Evolutionary conservation across 2,797 vertebrate species (phyloP), one percentile per base, ranked within the genome.

Genomic region (Ceyx erithaca): DNA sequence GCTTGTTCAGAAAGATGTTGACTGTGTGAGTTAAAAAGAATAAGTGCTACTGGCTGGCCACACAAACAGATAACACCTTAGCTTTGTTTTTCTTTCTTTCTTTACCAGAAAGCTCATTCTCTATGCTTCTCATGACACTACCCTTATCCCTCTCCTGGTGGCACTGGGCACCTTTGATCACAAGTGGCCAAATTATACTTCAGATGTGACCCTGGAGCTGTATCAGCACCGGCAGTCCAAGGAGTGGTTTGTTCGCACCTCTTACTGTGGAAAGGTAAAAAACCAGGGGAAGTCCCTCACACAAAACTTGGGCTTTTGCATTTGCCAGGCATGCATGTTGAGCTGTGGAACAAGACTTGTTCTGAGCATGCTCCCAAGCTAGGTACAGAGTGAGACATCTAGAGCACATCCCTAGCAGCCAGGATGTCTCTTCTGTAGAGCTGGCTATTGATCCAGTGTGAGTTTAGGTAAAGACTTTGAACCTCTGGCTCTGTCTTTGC

Each of bases 101-200:
- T 85, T 49, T 14, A 73, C 64, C 97, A 99, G 99, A 96, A 99
- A 99, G 96, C 92, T 99, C 86, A 98, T 98, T 93, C 97, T 99
- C 70, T 99, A 99, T 15, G 99, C 99, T 3, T 87, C 96, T 73
- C 99, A 99, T 14, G 99, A 99, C 68, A 97, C 98, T 40, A 99
- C 99, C 16, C 96, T 99, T 68, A 97, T 99, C 54, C 99, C 99
- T 46, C 97, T 98, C 85, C 97, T 99, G 90, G 96, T 99, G 97
- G 98, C 98, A 37, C 81, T 99, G 97, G 99, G 99, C 22, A 97
- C 98, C 80, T 99, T 99, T 95, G 98, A 99, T 97, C 96, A 93
- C 96, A 98, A 93, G 75, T 99, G 99, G 99, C 99, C 99, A 37
- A 98, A 99, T 0, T 99, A 99, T 12, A 98, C 98, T 9, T 97